A percentile compares a stretch with the other conserved stretches of the same genome.
Evolutionary conservation across 2,797 vertebrate genomes (phyloP).

Genomic region (Selene dorsalis): DNA sequence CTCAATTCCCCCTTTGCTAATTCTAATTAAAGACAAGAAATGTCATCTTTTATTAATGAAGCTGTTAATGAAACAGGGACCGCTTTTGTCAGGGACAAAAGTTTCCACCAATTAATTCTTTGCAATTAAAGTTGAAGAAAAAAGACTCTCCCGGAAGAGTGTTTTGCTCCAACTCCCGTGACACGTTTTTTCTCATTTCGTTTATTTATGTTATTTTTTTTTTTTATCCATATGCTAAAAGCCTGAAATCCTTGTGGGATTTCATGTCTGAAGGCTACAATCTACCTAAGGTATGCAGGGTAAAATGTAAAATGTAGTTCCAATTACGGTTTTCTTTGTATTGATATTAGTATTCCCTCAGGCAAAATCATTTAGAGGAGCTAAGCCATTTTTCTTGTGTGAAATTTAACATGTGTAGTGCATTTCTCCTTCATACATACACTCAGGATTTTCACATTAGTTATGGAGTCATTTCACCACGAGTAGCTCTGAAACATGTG

Average conservation of each 20-base stretch:
- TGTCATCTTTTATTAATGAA: constrained; percentile 81
- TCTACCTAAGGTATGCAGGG: constrained; percentile 40
- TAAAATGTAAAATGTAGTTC: constrained; percentile 9
- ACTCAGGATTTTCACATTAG: constrained; percentile 6
- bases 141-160: constrained; percentile 43
- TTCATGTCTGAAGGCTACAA: constrained; percentile 26
- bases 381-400: constrained; percentile 19
- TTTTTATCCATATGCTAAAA: constrained; percentile 58
- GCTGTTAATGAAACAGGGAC: constrained; percentile 75
- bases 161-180: constrained; percentile 54
- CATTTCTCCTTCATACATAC: constrained; percentile 21
- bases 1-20: constrained; percentile 54
- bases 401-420: constrained; percentile 8
- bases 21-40: constrained; percentile 78
- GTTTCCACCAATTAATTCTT: constrained; percentile 76
- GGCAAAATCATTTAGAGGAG: constrained; percentile 40
- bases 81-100: constrained; percentile 74
- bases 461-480: background rate
- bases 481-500: background rate
- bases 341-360: constrained; percentile 32
- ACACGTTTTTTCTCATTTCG: background rate
- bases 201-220: background rate
- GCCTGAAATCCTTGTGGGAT: constrained; percentile 35
- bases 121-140: constrained; percentile 64
- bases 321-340: constrained; percentile 25